A percentile compares a stretch with the other conserved stretches of the same genome.
phyloP scores from a whole-genome alignment of 2,797 vertebrate species.

The Hippoglossus hippoglossus region DNA sequence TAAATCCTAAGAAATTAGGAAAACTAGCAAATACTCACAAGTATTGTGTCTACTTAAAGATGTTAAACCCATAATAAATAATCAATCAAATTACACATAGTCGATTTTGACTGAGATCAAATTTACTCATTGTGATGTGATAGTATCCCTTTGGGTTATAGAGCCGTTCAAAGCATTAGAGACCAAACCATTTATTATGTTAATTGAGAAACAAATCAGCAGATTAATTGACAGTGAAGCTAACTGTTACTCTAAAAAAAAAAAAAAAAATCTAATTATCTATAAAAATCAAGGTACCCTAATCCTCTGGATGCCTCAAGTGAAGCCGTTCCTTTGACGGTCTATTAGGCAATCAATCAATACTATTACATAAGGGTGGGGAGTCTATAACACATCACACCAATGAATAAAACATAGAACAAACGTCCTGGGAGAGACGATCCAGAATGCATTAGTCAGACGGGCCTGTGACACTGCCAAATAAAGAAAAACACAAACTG shows the following conservation, averaged over 20 bases:
- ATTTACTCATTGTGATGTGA: not conserved
- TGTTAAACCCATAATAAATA: not conserved
- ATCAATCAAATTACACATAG: not conserved
- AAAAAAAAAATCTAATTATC: slow-evolving; percentile 29
- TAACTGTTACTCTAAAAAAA: slow-evolving; percentile 1
- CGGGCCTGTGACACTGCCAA: slow-evolving; percentile 76
- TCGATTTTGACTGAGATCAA: too few species aligned
- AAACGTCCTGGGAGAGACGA: slow-evolving; percentile 75
- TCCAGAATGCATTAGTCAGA: slow-evolving; percentile 79
- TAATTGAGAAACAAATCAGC: too few species aligned
- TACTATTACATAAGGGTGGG: slow-evolving; percentile 68
- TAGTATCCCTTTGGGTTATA: not conserved
- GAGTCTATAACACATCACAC: slow-evolving; percentile 75
- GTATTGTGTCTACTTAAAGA: too few species aligned
- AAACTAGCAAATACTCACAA: not conserved
- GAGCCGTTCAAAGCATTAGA: not conserved
- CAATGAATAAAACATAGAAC: slow-evolving; percentile 79
- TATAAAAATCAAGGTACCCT: slow-evolving; percentile 28
- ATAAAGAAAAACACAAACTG: slow-evolving; percentile 79
- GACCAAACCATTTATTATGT: not conserved
- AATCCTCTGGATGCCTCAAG: slow-evolving; percentile 36
- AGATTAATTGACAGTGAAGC: slow-evolving; percentile 13
- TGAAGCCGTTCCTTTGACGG: slow-evolving; percentile 65
- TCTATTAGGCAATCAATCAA: slow-evolving; percentile 78
- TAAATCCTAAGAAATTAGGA: too few species aligned